phyloP scores from a whole-genome alignment of 2,797 vertebrate species.

The Hoplostethus mediterraneus region DNA sequence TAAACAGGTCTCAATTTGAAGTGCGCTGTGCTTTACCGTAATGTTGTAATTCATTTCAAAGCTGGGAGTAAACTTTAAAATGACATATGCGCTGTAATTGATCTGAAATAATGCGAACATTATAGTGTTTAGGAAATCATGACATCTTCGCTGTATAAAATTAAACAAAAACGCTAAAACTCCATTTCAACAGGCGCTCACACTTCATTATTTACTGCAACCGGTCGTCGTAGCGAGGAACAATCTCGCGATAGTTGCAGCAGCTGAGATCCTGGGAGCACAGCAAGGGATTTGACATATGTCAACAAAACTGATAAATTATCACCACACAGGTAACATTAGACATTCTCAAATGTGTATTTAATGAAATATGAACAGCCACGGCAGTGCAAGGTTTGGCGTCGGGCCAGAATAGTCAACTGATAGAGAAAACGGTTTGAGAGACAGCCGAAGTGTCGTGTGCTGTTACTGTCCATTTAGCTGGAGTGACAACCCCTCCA shows the following conservation, averaged over 20 bases:
- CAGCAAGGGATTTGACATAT: conserved; percentile 68
- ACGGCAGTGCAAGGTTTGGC: background rate
- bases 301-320: conserved; percentile 77
- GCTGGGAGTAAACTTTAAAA: background rate
- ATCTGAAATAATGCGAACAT: too few relatives aligned
- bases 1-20: background rate
- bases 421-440: conserved; percentile 15
- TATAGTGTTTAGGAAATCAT: background rate
- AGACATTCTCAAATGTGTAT: conserved; percentile 1
- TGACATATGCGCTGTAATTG: too few relatives aligned
- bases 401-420: background rate
- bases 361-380: background rate
- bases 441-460: conserved; percentile 38
- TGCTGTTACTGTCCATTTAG: conserved; percentile 54
- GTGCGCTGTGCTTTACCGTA: conserved; percentile 62
- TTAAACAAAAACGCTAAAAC: background rate
- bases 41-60: background rate
- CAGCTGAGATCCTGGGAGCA: conserved; percentile 57
- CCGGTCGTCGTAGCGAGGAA: background rate
- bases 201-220: conserved; percentile 56
- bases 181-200: conserved; percentile 27
- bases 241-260: conserved; percentile 79
- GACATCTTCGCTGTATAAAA: background rate
- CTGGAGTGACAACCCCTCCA: conserved; percentile 48
- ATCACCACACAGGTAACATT: conserved; percentile 71